Base-by-base conservation (phyloP, 2,113 vertebrate species). In the Alouatta palliata region DNA sequence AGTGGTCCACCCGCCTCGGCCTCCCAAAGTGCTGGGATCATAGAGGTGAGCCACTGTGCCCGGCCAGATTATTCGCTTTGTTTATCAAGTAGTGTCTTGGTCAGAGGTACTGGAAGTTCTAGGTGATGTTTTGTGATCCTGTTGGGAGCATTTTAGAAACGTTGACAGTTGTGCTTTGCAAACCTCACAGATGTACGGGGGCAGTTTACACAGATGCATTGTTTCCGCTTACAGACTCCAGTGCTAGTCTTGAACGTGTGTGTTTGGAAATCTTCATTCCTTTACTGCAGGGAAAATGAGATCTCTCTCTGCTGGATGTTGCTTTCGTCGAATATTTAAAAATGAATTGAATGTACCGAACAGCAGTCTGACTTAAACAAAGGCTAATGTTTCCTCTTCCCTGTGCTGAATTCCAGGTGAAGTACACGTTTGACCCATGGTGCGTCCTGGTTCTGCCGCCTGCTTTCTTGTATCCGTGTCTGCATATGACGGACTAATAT, bases 141-240 rank as follows among this genome's bases (percentile, higher is more conserved):
- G 87, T 80, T 86, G 94, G 95, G 82, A 94, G 83, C 40, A 49
- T 70, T 80, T 82, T 94, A 80, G 23, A 79, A 71, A 52, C 90
- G 96, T 94, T 86, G 90, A 86, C 97, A 93, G 68, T 91, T 95
- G 87, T 8, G 85, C 97, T 98, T 96, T 77, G 97, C 97, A 97
- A 95, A 94, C 61, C 96, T 91, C 94, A 45, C 97, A 97, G 97
- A 97, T 94, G 94, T 87, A 20, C 73, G 35, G 93, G n/a, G 45
- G 97, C 77, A 20, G 86, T 61, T 98, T 96, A 95, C 96, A 82
- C 25, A 49, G 49, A 30, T 56, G 91, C 92, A 90, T 96, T 94
- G 90, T 97, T 98, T 96, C 85, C 47, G 43, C 92, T 47, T 77
- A 17, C 85, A 88, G 79, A 88, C 90, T 93, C 85, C 77, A 25